Evolutionary conservation across 1,140 invertebrate genomes (phyloP).

Genomic region (Eubasilissa regina): DNA sequence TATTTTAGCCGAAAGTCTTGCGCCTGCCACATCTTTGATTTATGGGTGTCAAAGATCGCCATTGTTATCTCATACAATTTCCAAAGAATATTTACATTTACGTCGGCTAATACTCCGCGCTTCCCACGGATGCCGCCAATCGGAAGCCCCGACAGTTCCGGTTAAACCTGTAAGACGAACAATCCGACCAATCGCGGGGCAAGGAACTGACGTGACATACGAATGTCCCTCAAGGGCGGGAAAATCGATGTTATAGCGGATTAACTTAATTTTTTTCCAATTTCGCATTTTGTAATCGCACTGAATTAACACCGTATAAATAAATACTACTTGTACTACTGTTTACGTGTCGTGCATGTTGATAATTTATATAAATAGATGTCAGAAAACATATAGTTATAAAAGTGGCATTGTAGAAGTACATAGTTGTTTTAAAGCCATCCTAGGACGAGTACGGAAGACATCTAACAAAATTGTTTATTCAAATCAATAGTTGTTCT

Average conservation of each 20-base stretch:
- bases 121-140: not conserved
- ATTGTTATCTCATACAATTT: not conserved
- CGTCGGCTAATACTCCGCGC: not conserved
- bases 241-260: slow-evolving; percentile 7
- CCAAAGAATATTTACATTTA: no score
- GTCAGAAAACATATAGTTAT: no score
- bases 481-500: no score
- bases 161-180: slow-evolving; percentile 28
- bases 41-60: not conserved
- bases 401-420: no score
- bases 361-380: no score
- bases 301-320: no score
- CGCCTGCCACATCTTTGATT: not conserved
- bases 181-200: slow-evolving; percentile 29
- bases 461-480: no score
- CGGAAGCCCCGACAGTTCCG: slow-evolving; percentile 33
- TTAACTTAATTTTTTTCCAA: not conserved
- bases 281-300: not conserved
- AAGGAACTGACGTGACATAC: slow-evolving; percentile 35
- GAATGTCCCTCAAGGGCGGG: not conserved
- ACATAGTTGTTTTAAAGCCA: no score
- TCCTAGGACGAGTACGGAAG: no score
- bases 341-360: no score
- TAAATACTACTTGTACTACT: no score
- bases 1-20: no score